Evolutionary conservation across 2,113 vertebrate genomes (phyloP), one percentile per base, ranked within the genome.

Genomic region (Cryptotis parvus): DNA sequence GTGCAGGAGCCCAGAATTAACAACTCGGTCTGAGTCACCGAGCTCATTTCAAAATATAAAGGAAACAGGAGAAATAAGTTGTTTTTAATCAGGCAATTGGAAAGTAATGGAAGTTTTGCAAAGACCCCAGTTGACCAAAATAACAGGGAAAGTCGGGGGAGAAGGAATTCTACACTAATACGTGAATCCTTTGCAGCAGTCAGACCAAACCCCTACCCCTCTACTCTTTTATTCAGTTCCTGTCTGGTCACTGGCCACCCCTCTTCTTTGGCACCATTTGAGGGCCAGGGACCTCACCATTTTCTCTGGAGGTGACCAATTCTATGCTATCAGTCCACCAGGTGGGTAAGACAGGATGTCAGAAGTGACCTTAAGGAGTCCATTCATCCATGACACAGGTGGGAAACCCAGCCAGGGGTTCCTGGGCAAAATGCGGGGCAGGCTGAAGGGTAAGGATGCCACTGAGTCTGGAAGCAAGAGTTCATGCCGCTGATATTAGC

Each of bases 1-100:
- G 55, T 43, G 9, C 0, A 0, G 58, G 73, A 82, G 41, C 43
- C 87, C 82, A 79, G 79, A 91, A 86, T 68, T 66, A 41, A 78
- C 39, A 88, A 92, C 35, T 74, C 87, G 72, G 61, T 87, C 92
- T 94, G 94, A 97, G 86, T 94, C 90, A 92, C 35, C 45, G 75
- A 88, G 79, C 63, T 89, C 49, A 94, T 93, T 82, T 94, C 76
- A 82, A 82, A 83, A 65, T 87, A 63, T 93, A 80, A 65, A 90
- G 61, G 65, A 78, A 93, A 80, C n/a, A 43, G 45, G 33, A 37
- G 35, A 29, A 58, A 81, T 39, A 39, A n/a, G 9, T 58, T 58
- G 20, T 58, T 58, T 58, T 55, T 45, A 91, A 87, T 80, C 75
- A 66, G 80, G 90, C 31, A 81, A 45, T 6, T 78, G 39, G 41